Percentiles rank a stretch among this genome's conserved stretches.
These are phyloP conservation scores for Athene cunicularia DNA, from an alignment of 2,113 vertebrate genomes.

Conservation along the genomic window DNA sequence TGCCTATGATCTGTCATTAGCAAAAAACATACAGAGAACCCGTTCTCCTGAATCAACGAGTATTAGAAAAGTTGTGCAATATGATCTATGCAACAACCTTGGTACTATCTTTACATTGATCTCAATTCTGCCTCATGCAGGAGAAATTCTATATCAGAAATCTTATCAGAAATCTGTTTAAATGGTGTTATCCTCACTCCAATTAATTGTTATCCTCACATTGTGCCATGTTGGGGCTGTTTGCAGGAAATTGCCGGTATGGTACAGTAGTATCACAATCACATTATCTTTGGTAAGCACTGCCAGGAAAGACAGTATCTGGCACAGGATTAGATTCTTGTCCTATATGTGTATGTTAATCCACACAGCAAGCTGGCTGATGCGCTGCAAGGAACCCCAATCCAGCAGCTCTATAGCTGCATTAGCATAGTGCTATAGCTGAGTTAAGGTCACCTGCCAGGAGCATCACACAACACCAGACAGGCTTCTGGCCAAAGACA, in stretches of 20 bases:
- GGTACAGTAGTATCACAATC: not conserved
- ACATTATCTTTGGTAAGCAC: not conserved
- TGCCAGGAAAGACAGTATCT: not conserved
- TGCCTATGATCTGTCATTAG: not conserved
- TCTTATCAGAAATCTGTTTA: not conserved
- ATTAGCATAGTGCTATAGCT: rapidly evolving
- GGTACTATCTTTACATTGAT: not conserved
- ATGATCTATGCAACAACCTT: not conserved
- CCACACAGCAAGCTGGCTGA: not conserved
- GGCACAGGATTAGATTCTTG: not conserved
- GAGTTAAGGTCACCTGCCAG: not conserved
- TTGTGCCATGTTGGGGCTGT: rapidly evolving
- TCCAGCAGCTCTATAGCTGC: not conserved
- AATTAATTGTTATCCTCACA: not conserved
- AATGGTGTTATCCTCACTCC: not conserved
- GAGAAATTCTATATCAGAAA: not conserved
- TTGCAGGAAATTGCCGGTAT: not conserved
- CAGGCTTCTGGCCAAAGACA: not conserved
- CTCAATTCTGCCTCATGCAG: not conserved
- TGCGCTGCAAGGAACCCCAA: not conserved
- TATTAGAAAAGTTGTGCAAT: not conserved
- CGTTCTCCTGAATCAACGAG: not conserved
- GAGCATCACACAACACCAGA: not conserved
- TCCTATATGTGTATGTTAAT: not conserved
- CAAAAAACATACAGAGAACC: not conserved